Percentiles rank a stretch among this genome's conserved stretches.
phyloP scores from a whole-genome alignment of 1,140 invertebrate species.

The Branchinecta lindahli region DNA sequence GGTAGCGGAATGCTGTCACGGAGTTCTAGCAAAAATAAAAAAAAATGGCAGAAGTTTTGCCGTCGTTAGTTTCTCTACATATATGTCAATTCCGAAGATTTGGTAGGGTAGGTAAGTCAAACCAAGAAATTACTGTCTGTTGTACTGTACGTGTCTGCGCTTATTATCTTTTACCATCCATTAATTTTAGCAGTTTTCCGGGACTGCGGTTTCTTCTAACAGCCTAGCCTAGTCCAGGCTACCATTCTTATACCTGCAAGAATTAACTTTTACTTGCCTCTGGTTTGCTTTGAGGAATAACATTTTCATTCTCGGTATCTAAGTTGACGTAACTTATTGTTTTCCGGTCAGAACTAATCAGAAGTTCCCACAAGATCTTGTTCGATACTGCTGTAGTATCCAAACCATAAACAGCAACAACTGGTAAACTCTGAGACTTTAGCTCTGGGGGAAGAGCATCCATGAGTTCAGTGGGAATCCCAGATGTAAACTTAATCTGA shows the following conservation, averaged over 20 bases:
- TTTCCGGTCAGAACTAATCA: background rate
- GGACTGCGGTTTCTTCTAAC: background rate
- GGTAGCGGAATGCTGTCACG: no score
- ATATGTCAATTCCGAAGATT: no score
- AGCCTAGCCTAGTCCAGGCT: background rate
- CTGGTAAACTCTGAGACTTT: background rate
- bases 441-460: background rate
- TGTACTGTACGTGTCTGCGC: background rate
- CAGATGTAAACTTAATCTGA: no score
- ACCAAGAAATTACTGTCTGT: no score
- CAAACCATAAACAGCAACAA: background rate
- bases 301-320: background rate
- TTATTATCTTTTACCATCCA: background rate
- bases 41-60: no score
- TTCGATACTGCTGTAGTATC: background rate
- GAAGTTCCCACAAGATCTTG: background rate
- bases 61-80: no score
- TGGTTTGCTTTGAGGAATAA: background rate
- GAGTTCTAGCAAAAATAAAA: no score
- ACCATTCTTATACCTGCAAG: background rate
- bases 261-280: background rate
- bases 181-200: background rate
- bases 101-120: no score
- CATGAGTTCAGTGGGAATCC: no score
- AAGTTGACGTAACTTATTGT: background rate